Percentiles rank a stretch among this genome's conserved stretches.
phyloP scores from a whole-genome alignment of 1,140 invertebrate genomes.

The Himalopsyche phryganea region DNA sequence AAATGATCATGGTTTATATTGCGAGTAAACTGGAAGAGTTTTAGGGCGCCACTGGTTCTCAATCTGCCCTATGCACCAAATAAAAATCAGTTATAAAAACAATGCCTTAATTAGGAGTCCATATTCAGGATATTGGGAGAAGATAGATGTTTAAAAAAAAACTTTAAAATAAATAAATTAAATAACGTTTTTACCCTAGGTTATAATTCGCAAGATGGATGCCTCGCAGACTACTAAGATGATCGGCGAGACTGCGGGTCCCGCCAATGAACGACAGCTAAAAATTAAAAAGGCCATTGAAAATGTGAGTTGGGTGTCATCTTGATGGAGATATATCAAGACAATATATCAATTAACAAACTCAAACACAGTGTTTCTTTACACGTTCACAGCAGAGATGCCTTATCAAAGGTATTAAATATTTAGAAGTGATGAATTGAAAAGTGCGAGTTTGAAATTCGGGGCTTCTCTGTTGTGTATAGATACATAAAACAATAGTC shows the following conservation, averaged over 20 bases:
- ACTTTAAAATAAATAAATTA: too few relatives aligned
- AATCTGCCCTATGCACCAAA: too few relatives aligned
- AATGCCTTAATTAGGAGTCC: too few relatives aligned
- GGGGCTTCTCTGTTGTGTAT: background rate
- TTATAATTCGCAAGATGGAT: slow-evolving; percentile 17
- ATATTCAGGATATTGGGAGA: too few relatives aligned
- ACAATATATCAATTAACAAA: background rate
- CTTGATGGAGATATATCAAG: background rate
- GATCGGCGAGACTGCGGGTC: slow-evolving; percentile 57
- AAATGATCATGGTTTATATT: too few relatives aligned
- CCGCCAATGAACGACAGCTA: slow-evolving; percentile 50
- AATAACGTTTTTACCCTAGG: background rate
- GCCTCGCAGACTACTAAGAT: slow-evolving; percentile 55
- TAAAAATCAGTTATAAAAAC: too few relatives aligned
- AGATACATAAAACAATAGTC: background rate
- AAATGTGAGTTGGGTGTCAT: slow-evolving; percentile 20
- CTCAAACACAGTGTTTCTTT: background rate
- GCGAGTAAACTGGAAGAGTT: too few relatives aligned
- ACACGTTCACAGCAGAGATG: background rate
- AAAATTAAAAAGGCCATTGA: slow-evolving; percentile 56
- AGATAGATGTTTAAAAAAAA: too few relatives aligned
- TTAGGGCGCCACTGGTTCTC: too few relatives aligned
- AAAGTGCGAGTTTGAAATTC: background rate
- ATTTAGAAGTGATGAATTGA: slow-evolving; percentile 4
- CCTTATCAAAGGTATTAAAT: background rate